Evolutionary conservation across 2,797 vertebrate species (phyloP).

Genomic region (Sphenopsis melanotis): DNA sequence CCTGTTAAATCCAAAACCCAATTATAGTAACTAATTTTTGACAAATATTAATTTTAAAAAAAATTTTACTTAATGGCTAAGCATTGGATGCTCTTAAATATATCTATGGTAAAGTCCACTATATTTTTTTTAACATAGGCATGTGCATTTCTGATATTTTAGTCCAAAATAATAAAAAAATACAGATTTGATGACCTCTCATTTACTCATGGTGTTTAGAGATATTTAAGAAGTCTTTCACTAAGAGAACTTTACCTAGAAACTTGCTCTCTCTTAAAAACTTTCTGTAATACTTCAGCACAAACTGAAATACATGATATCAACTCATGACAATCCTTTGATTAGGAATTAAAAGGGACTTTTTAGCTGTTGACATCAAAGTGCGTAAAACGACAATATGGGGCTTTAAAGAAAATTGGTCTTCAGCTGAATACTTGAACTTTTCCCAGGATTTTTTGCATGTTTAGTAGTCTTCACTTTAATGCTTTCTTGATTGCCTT

Average conservation of each 20-base stretch:
- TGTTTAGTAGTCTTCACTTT: conserved; percentile 74
- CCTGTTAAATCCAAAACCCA: neutral
- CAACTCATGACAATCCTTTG: neutral
- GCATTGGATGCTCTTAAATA: neutral
- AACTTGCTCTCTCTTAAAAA: neutral
- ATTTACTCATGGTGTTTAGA: neutral
- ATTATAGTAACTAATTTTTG: neutral
- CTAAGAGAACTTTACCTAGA: neutral
- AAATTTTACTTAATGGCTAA: neutral
- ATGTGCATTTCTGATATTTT: neutral
- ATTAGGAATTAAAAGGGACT: neutral
- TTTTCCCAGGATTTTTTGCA: conserved; percentile 72
- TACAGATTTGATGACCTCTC: neutral
- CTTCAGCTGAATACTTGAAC: conserved; percentile 89
- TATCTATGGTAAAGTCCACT: neutral
- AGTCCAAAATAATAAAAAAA: neutral
- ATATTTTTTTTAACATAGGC: neutral
- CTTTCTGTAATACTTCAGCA: conserved; percentile 1
- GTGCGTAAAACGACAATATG: neutral
- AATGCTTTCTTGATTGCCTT: conserved; percentile 86
- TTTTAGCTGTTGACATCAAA: conserved; percentile 36
- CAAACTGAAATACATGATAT: conserved; percentile 19
- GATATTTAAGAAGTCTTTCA: neutral
- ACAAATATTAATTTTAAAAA: neutral
- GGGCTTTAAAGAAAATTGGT: conserved; percentile 78